phyloP scores from a whole-genome alignment of 2,888 invertebrate genomes.

The Meandrusa payeni region DNA sequence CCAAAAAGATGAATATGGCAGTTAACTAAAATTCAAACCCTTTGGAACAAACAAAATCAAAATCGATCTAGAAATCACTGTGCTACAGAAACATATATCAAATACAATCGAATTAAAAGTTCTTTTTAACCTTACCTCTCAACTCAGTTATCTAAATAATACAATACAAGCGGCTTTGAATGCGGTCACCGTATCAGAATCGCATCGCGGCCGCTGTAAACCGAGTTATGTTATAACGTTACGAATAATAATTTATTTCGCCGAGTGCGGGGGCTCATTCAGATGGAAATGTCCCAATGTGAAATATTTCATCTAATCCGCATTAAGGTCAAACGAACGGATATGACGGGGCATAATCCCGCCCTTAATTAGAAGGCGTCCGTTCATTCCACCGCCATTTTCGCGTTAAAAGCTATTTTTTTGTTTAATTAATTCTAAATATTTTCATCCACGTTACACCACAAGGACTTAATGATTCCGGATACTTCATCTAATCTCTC shows the following conservation, averaged over 20 bases:
- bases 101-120: no score
- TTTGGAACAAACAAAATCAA: no score
- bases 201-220: background rate
- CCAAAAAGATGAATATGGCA: no score
- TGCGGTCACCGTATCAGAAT: slow-evolving; percentile 12
- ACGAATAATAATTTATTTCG: slow-evolving; percentile 18
- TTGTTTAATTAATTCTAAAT: slow-evolving; percentile 23
- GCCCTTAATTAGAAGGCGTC: slow-evolving; percentile 34
- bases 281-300: slow-evolving; percentile 29
- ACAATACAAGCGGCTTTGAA: slow-evolving; percentile 1
- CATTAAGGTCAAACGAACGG: slow-evolving; percentile 42
- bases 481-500: no score
- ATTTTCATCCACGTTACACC: slow-evolving; percentile 9
- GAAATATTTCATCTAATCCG: slow-evolving; percentile 41
- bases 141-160: no score
- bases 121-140: no score
- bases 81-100: no score
- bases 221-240: slow-evolving; percentile 1
- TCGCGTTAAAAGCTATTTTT: slow-evolving; percentile 17
- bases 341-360: slow-evolving; percentile 49
- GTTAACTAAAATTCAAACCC: no score
- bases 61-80: no score
- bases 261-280: slow-evolving; percentile 22
- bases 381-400: slow-evolving; percentile 20
- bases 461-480: background rate